Percentiles rank a stretch among this genome's conserved stretches.
Evolutionary conservation across 1,140 invertebrate species (phyloP).

Genomic region (Orussus abietinus): DNA sequence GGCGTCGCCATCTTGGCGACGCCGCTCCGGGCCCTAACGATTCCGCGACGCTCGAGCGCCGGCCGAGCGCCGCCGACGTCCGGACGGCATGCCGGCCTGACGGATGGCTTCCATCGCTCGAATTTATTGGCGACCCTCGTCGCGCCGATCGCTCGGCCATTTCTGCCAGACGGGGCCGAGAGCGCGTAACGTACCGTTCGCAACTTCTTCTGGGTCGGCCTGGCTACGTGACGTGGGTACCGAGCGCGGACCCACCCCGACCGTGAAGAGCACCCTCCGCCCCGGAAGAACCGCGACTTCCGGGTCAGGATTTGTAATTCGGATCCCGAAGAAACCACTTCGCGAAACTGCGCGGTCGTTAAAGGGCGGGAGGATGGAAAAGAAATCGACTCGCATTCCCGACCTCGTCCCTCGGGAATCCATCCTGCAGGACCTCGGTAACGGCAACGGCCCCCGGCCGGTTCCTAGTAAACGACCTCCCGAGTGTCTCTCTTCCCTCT

Average conservation of each 20-base stretch:
- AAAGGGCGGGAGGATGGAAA: slow-evolving; percentile 32
- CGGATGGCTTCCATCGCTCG: slow-evolving; percentile 12
- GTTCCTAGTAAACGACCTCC: slow-evolving; percentile 25
- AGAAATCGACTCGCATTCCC: slow-evolving; percentile 44
- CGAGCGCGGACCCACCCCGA: too few relatives aligned
- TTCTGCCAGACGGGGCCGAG: too few relatives aligned
- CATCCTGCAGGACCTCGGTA: slow-evolving; percentile 31
- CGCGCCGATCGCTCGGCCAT: not conserved
- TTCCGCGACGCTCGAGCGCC: slow-evolving; percentile 2
- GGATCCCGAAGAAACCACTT: too few relatives aligned
- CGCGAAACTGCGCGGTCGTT: too few relatives aligned
- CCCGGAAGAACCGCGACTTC: too few relatives aligned
- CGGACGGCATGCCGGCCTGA: slow-evolving; percentile 3
- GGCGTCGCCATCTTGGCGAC: slow-evolving; percentile 9
- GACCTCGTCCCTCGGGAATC: slow-evolving; percentile 24
- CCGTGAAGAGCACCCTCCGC: too few relatives aligned
- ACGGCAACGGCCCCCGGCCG: not conserved
- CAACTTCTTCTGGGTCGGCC: too few relatives aligned
- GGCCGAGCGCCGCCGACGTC: slow-evolving; percentile 16
- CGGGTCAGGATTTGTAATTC: too few relatives aligned
- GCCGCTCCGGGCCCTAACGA: slow-evolving; percentile 10
- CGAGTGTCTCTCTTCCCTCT: slow-evolving; percentile 19
- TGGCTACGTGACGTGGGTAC: too few relatives aligned
- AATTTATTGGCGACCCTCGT: slow-evolving; percentile 11
- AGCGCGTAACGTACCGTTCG: too few relatives aligned